Evolutionary conservation across 1,140 invertebrate genomes (phyloP), one percentile per base, ranked within the genome.

Genomic region (Amphibalanus amphitrite): DNA sequence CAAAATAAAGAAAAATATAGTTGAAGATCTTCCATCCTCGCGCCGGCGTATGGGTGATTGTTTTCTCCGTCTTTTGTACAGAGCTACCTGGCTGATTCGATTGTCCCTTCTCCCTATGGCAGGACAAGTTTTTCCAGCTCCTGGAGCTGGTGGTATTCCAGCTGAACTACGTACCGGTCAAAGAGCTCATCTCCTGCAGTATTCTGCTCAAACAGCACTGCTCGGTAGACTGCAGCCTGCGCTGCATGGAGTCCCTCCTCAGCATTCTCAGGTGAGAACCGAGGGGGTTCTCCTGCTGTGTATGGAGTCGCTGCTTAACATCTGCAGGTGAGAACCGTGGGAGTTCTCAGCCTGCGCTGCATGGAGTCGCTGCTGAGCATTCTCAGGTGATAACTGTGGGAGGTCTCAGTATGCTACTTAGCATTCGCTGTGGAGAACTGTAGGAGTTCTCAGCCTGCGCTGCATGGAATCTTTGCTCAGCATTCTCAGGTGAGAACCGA

Each of bases 121-220:
- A 88, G 85, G 87, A 90, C 77, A 98, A 98, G 80, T 93, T 97
- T 78, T 97, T 97, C 82, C 91, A 96, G 80, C 80, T 98, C 30
- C 78, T 99, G 30, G 95, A 98, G 81, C 97, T 96, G 79, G 89
- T 98, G 72, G 93, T 98, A 25, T 96, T 96, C 82, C 91, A 97
- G 80, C 82, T 99, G 76, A 97, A 96, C 80, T 98, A 97, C 85
- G 95, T 99, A 74, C 97, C 97, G 71, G 98, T 94, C 81, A 98
- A 98, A 83, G 97, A 98, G 83, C 85, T 98, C 71, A 97, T 98
- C 78, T 95, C 93, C 65, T 83, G 98, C 47, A 97, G 95, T 73
- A 87, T 97, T 76, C 84, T 97, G 75, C 82, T 97, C 30, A 96
- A 96, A 82, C 87, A 88, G 29, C 84, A 88, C 77, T 85, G 88